phyloP scores from a whole-genome alignment of 2,797 vertebrate genomes.

The Sarcoramphus papa region DNA sequence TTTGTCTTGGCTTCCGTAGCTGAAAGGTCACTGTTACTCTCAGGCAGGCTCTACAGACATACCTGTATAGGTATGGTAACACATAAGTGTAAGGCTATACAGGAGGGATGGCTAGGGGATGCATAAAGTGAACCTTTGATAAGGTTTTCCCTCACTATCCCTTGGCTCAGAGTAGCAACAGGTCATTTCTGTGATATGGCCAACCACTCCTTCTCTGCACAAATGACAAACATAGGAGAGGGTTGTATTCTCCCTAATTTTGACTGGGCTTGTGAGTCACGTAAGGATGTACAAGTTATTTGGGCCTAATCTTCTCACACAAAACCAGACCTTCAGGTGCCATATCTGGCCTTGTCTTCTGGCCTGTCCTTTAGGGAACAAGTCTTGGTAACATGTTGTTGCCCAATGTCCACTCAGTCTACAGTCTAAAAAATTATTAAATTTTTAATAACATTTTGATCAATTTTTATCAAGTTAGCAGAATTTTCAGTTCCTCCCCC shows the following conservation, averaged over 20 bases:
- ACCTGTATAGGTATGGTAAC: background rate
- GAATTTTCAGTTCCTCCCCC: background rate
- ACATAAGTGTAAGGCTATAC: background rate
- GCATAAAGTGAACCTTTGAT: background rate
- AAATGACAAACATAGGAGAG: background rate
- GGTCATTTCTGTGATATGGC: background rate
- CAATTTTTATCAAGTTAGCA: background rate
- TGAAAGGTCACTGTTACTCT: background rate
- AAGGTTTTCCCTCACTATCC: background rate
- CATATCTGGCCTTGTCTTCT: background rate
- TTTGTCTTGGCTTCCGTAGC: background rate
- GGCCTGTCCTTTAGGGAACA: background rate
- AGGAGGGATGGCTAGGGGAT: background rate
- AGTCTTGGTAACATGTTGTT: background rate
- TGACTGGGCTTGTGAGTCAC: background rate
- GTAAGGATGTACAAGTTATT: background rate
- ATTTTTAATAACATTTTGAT: background rate
- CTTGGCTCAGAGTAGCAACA: background rate
- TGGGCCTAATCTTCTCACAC: background rate
- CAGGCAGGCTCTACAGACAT: background rate
- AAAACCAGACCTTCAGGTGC: background rate
- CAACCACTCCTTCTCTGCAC: background rate
- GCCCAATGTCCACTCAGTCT: background rate
- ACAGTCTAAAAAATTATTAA: background rate
- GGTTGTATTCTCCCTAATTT: background rate